Evolutionary conservation across 2,797 vertebrate species (phyloP).

Genomic region (Bradypodion ventrale): DNA sequence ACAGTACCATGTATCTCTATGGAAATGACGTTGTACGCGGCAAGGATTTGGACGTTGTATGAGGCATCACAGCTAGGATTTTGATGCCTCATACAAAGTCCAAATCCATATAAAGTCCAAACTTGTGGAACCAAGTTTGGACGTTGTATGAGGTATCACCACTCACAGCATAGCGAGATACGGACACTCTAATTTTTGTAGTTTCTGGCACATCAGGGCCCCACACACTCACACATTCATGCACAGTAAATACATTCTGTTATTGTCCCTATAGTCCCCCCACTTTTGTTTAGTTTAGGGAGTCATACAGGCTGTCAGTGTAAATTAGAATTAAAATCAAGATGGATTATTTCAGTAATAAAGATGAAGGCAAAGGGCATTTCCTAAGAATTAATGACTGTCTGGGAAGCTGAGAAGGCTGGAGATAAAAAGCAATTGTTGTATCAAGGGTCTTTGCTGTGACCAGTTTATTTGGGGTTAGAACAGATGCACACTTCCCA

Average conservation of each 20-base stretch:
- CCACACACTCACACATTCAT: neutral
- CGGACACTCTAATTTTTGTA: constrained; percentile 76
- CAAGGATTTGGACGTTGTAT: no score
- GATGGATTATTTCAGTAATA: constrained; percentile 45
- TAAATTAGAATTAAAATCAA: constrained; percentile 37
- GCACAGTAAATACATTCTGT: constrained; percentile 28
- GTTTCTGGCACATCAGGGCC: constrained; percentile 69
- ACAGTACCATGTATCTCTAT: no score
- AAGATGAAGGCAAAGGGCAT: constrained; percentile 52
- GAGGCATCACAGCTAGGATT: no score
- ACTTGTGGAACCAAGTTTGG: no score
- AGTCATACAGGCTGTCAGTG: constrained; percentile 34
- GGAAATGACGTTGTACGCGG: no score
- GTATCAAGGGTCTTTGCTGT: constrained; percentile 7
- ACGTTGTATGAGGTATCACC: no score
- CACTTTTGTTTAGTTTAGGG: constrained; percentile 22
- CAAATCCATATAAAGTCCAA: no score
- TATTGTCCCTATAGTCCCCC: constrained; percentile 31
- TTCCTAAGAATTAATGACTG: constrained; percentile 40
- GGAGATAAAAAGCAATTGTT: constrained; percentile 33
- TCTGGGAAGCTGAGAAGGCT: constrained; percentile 40
- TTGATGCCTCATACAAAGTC: no score
- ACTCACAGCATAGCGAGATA: constrained; percentile 61
- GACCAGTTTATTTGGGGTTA: constrained; percentile 26
- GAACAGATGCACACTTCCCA: constrained; percentile 3